A percentile compares a stretch with the other conserved stretches of the same genome.
Evolutionary conservation across 1,140 invertebrate genomes (phyloP).

Genomic region (Bactericera cockerelli): DNA sequence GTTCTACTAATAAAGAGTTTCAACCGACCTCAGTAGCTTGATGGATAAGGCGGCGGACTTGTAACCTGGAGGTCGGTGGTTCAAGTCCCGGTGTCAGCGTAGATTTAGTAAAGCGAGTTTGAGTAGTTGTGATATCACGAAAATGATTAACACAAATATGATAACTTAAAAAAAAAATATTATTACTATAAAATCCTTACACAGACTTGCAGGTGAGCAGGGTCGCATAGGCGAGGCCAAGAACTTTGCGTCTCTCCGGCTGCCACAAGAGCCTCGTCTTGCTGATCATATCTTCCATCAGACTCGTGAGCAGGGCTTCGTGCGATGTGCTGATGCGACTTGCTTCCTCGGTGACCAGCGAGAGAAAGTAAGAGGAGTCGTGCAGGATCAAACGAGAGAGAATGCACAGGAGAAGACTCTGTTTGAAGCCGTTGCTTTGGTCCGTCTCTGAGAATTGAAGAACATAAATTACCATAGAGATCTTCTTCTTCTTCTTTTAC

Average conservation of each 20-base stretch:
- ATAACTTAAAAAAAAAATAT: too few relatives aligned
- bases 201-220: conserved; percentile 8
- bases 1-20: too few relatives aligned
- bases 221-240: neutral
- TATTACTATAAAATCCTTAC: too few relatives aligned
- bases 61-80: too few relatives aligned
- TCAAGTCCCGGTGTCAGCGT: too few relatives aligned
- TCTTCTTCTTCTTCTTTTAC: too few relatives aligned
- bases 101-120: too few relatives aligned
- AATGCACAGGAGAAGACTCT: neutral
- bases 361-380: neutral
- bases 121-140: too few relatives aligned
- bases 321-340: neutral
- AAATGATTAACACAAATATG: too few relatives aligned
- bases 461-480: too few relatives aligned
- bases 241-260: neutral
- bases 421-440: neutral
- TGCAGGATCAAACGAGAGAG: neutral
- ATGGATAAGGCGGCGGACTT: too few relatives aligned
- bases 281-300: neutral
- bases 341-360: neutral
- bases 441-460: neutral
- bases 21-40: too few relatives aligned
- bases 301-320: neutral
- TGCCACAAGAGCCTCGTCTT: neutral